Conservation (phyloP, 1,140 invertebrate genomes). For the Branchinecta lynchi region DNA sequence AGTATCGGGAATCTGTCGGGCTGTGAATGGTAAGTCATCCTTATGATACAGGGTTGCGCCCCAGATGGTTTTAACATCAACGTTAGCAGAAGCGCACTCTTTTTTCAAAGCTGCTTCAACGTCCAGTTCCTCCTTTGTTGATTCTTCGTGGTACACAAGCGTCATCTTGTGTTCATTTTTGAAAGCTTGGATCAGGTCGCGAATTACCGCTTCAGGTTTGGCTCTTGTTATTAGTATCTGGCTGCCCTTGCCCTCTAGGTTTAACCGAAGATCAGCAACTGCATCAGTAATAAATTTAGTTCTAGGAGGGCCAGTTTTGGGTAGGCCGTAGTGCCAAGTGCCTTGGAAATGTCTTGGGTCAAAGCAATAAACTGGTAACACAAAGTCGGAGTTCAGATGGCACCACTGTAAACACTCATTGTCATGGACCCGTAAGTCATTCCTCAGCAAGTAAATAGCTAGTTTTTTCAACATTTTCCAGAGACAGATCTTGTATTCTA, state of each 20-base stretch:
- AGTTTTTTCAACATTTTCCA: constrained; percentile 14
- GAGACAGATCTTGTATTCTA: no score
- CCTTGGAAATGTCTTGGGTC: constrained; percentile 30
- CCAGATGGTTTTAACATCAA: constrained; percentile 29
- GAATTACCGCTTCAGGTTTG: constrained; percentile 29
- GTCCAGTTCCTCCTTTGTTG: constrained; percentile 31
- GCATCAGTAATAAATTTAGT: constrained; percentile 29
- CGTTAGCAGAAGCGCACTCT: constrained; percentile 23
- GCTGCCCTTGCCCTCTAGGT: constrained; percentile 25
- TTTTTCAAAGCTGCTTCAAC: constrained; percentile 28
- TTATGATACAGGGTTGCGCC: constrained; percentile 31
- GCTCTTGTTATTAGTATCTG: constrained; percentile 26
- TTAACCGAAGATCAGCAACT: constrained; percentile 27
- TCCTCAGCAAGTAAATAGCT: constrained; percentile 27
- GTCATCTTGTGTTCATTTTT: constrained; percentile 22
- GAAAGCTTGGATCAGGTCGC: constrained; percentile 27
- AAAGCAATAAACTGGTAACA: constrained; percentile 33
- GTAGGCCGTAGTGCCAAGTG: constrained; percentile 29
- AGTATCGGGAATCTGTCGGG: constrained; percentile 30
- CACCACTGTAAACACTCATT: constrained; percentile 25
- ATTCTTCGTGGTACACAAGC: constrained; percentile 30
- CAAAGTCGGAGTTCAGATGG: constrained; percentile 22
- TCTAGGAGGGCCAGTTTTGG: constrained; percentile 31
- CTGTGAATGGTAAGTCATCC: constrained; percentile 31
- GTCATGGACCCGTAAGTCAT: constrained; percentile 30